Conservation (phyloP, 2,113 vertebrate genomes). For the Bettongia penicillata region DNA sequence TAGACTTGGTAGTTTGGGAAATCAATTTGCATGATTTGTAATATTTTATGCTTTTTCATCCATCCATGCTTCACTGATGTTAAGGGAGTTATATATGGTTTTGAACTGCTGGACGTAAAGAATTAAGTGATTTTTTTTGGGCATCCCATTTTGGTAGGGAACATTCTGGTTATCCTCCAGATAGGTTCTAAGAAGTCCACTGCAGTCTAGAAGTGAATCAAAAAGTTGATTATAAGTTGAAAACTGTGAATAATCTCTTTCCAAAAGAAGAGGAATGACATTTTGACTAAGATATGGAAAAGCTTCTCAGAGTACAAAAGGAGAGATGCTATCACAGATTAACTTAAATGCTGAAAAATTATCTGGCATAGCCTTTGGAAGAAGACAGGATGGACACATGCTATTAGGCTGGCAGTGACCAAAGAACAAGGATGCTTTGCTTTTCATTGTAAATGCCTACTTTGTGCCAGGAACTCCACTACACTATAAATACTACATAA, state of each 20-base stretch:
- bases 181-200: slow-evolving; percentile 9
- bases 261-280: slow-evolving; percentile 46
- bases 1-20: not conserved
- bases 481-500: not conserved
- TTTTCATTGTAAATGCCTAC: not conserved
- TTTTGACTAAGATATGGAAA: not conserved
- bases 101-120: not conserved
- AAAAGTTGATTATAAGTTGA: slow-evolving; percentile 39
- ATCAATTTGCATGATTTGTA: not conserved
- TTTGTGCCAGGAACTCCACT: not conserved
- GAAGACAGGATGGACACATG: not conserved
- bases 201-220: not conserved
- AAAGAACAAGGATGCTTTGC: not conserved
- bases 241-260: slow-evolving; percentile 25
- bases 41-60: not conserved
- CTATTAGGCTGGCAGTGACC: slow-evolving; percentile 18
- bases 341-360: slow-evolving; percentile 24
- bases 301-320: not conserved
- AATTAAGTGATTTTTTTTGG: not conserved
- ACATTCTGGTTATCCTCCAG: not conserved
- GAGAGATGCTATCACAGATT: slow-evolving; percentile 8
- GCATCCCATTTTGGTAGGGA: not conserved
- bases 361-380: not conserved
- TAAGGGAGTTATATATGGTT: not conserved
- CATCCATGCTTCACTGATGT: not conserved